Evolutionary conservation across 2,797 vertebrate genomes (phyloP).

Genomic region (Anisognathus igniventris): DNA sequence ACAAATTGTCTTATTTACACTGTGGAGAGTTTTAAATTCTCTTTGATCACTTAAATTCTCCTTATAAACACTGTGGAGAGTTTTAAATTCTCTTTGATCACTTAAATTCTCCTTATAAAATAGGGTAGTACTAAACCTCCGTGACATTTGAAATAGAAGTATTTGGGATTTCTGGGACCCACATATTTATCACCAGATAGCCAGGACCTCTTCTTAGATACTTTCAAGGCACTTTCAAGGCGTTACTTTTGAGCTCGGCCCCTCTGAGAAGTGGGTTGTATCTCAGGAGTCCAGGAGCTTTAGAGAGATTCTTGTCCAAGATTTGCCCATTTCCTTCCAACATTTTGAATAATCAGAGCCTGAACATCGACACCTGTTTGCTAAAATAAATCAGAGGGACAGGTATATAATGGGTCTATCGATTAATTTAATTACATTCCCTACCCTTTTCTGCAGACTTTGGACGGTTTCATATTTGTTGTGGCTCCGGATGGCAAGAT

Average conservation of each 20-base stretch:
- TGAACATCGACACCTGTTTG: neutral
- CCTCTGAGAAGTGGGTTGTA: neutral
- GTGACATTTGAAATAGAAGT: neutral
- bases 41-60: neutral
- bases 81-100: neutral
- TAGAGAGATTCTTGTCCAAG: neutral
- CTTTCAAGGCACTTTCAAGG: neutral
- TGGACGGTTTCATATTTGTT: conserved; percentile 97
- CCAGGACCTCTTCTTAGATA: neutral
- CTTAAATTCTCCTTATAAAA: conserved; percentile 32
- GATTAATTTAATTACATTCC: neutral
- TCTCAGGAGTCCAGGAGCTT: neutral
- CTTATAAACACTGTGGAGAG: neutral
- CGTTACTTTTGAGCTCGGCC: neutral
- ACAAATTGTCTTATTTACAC: neutral
- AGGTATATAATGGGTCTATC: neutral
- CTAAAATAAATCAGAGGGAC: neutral
- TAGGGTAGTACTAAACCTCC: neutral
- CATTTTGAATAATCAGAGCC: neutral
- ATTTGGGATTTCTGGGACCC: neutral
- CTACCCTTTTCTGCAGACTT: conserved; percentile 76
- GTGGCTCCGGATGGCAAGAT: conserved; percentile 98
- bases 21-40: neutral
- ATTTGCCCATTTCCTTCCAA: neutral
- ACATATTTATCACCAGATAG: neutral